Base-by-base conservation (phyloP, 2,797 vertebrate species). In the Anomalospiza imberbis region DNA sequence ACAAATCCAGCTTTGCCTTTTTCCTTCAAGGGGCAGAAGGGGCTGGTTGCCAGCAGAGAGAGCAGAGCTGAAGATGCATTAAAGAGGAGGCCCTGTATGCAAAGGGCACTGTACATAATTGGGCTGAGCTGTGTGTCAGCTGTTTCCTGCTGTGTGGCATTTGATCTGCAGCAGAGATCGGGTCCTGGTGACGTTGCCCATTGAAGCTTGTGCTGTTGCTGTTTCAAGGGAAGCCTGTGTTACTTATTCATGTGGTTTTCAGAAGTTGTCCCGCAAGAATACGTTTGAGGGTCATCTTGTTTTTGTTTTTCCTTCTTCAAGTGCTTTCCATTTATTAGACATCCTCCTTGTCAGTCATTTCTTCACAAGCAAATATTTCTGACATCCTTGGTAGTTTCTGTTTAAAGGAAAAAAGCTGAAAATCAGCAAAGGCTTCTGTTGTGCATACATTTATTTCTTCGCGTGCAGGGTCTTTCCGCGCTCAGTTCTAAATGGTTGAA, bases 101-200 rank as follows among this genome's bases (percentile, higher is more conserved):
- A 83, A 78, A 82, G 85, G 89, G 91, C 92, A 75, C 71, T 48
- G 82, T 38, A 19, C 40, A 6, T 88, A 66, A 88, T 70, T 45
- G 82, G 58, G 3, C 88, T 61, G 91, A 84, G 93, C 85, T 60
- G 87, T 28, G 57, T 70, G 92, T 92, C 95, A 96, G 92, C 92
- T 93, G 94, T 81, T 97, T 96, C 91, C 94, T 94, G 95, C 94
- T 70, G 63, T 9, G 9, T 75, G 93, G 90, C 81, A 79, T 95
- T 91, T 95, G 96, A 95, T 93, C 94, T 75, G 80, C 93, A 76
- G 92, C 89, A 73, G 54, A 86, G 91, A 91, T 82, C 70, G n/a
- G 51, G 74, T 70, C 85, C 50, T 18, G 83, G 13, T 91, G 92
- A 78, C 28, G 45, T 88, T 1, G 28, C 6, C 80, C 85, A 76